Base-by-base conservation (phyloP, 2,797 vertebrate genomes). In the Epinephelus coioides region DNA sequence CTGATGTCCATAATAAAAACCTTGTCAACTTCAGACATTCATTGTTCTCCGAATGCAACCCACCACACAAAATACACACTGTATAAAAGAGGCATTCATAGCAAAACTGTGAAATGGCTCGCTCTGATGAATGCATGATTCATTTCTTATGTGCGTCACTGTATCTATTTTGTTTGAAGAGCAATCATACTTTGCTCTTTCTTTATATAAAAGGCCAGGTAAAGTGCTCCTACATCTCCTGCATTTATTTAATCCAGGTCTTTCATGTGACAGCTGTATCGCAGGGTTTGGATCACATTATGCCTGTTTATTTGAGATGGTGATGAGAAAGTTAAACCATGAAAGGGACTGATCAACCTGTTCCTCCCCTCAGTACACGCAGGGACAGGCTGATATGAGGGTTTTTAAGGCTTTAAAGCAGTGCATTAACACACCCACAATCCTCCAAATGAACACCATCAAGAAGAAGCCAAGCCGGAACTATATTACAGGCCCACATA, bases 251-350 rank as follows among this genome's bases (percentile, higher is more conserved):
- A 61, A 50, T 49, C 8, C 21, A 43, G 27, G 25, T 46, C 27
- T 74, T 69, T 73, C 13, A 55, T 79, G 51, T 56, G 51, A 59
- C 43, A 47, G 64, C 47, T 65, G 21, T 27, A 40, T 18, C 17
- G 43, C 27, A 34, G 61, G 10, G 43, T 25, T 62, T 65, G 21
- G 30, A 53, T 67, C 18, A 55, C 21, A 57, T 21, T 30, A 23
- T 10, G 2, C 7, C 14, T 64, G 57, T 59, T 12, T 65, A 43
- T 69, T 13, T 66, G 21, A 56, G 11, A 43, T 21, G 19, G 19
- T 47, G 60, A 72, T 59, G 70, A 27, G 46, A 67, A 63, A 51
- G 57, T 65, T 34, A 65, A 72, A 62, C 54, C 63, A 62, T 79
- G 25, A 62, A 61, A 66, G 53, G 27, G 15, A 62, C 44, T 46